Evolutionary conservation across 2,113 vertebrate genomes (phyloP), one percentile per base, ranked within the genome.

Genomic region (Scortum barcoo): DNA sequence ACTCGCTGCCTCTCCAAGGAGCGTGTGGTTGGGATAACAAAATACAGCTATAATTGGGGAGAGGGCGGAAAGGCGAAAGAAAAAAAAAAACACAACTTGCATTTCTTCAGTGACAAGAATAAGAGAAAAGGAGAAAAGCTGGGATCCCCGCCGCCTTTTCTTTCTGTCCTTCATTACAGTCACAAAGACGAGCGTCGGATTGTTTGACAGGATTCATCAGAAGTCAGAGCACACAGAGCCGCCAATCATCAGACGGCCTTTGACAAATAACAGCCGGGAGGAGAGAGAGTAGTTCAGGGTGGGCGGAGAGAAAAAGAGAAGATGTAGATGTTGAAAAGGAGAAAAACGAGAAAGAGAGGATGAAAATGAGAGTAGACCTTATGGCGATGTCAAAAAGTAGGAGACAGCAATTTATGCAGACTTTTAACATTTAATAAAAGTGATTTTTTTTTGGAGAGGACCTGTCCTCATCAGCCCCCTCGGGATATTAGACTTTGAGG

Each of bases 161-260:
- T 60, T 30, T 69, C 65, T 22, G 36, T 70, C 62, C 60, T 40
- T 71, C 69, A 53, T 83, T 67, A 83, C 36, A 57, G 62, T 65
- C 5, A 60, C 67, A 81, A 80, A 88, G 79, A 58, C 3, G 36
- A 60, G 67, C 2, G 44, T 26, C 0, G 33, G 63, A 33, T 42
- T 76, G 66, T 78, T 86, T 80, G 76, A 77, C 63, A 50, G 80
- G 1, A 72, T 48, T 68, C 76, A 72, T 84, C 77, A 53, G 58
- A 20, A 70, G 78, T 53, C 72, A 17, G 24, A 78, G 50, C 60
- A 54, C 30, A 36, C 20, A 0, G 50, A 66, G 54, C 76, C 73
- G 83, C 26, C 85, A 76, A 67, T 87, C 73, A 85, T 16, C 68
- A 11, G 26, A n/a, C 63, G 88, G 68, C 81, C 78, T 84, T 89